A percentile compares a stretch with the other conserved stretches of the same genome.
These are phyloP conservation scores for Dromius quadrimaculatus DNA, from an alignment of 2,888 invertebrate genomes.

Conservation along the genomic window DNA sequence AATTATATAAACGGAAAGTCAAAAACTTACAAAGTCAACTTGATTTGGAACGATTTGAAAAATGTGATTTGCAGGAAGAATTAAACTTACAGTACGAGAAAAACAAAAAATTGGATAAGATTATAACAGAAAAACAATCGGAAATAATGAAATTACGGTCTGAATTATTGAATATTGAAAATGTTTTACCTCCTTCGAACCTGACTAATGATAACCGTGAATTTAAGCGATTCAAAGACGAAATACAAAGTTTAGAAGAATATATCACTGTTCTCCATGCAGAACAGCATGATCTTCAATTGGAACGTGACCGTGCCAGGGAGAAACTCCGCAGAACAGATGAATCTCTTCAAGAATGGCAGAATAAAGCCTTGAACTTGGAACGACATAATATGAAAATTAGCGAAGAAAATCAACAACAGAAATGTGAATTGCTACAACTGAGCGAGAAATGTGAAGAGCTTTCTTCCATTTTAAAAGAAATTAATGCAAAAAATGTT, in stretches of 20 bases:
- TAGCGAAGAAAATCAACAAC: slow-evolving; percentile 58
- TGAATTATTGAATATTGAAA: slow-evolving; percentile 61
- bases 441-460: slow-evolving; percentile 61
- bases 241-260: slow-evolving; percentile 70
- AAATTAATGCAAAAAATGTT: slow-evolving; percentile 58
- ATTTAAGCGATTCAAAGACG: slow-evolving; percentile 64
- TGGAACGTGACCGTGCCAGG: slow-evolving; percentile 68
- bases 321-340: slow-evolving; percentile 65
- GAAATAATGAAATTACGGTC: slow-evolving; percentile 64
- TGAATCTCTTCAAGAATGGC: slow-evolving; percentile 60
- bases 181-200: slow-evolving; percentile 55
- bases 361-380: slow-evolving; percentile 59
- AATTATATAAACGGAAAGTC: slow-evolving; percentile 62
- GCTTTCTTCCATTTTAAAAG: slow-evolving; percentile 67
- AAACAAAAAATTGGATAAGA: slow-evolving; percentile 67
- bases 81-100: slow-evolving; percentile 69
- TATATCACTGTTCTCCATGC: slow-evolving; percentile 68
- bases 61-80: slow-evolving; percentile 73
- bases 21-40: slow-evolving; percentile 71
- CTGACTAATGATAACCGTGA: slow-evolving; percentile 55
- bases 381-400: slow-evolving; percentile 60
- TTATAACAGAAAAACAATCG: slow-evolving; percentile 63
- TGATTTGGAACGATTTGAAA: slow-evolving; percentile 74
- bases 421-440: slow-evolving; percentile 59
- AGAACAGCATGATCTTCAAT: slow-evolving; percentile 69